These are phyloP conservation scores for Trissolcus japonicus DNA, from an alignment of 2,888 invertebrate genomes.

Conservation along the genomic window DNA sequence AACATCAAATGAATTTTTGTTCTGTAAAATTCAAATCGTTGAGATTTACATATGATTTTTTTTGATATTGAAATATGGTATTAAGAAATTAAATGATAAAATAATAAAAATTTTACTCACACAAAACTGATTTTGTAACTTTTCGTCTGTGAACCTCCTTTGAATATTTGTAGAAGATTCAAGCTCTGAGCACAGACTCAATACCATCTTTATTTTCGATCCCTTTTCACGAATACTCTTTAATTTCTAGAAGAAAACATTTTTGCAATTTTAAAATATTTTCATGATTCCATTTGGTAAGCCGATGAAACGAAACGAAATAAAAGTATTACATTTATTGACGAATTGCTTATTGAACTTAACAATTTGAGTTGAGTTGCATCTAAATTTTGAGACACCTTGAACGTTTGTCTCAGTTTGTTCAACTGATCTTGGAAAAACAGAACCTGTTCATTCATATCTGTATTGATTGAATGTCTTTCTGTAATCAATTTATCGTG, in stretches of 20 bases:
- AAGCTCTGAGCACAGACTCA: conserved; percentile 82
- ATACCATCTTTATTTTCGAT: conserved; percentile 80
- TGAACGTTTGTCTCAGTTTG: conserved; percentile 78
- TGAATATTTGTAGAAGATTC: conserved; percentile 77
- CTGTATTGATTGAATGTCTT: conserved; percentile 60
- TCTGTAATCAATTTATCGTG: conserved; percentile 58
- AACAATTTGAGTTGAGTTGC: conserved; percentile 79
- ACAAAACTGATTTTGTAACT: no score
- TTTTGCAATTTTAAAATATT: background rate
- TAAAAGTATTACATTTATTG: conserved; percentile 70
- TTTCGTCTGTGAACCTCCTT: no score
- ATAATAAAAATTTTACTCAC: background rate
- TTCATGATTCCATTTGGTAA: background rate
- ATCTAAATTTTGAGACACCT: conserved; percentile 77
- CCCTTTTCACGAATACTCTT: conserved; percentile 78
- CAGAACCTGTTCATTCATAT: conserved; percentile 61
- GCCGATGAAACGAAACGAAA: background rate
- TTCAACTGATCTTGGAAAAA: conserved; percentile 66
- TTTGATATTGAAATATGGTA: no score
- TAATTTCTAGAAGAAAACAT: conserved; percentile 62
- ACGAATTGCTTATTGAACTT: conserved; percentile 80
- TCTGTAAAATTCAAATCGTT: conserved; percentile 13
- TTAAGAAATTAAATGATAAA: background rate
- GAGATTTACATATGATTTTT: no score
- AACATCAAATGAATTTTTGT: conserved; percentile 77